Evolutionary conservation across 1,140 invertebrate species (phyloP), one percentile per base, ranked within the genome.

Genomic region (Pseudobourletiella spinata): DNA sequence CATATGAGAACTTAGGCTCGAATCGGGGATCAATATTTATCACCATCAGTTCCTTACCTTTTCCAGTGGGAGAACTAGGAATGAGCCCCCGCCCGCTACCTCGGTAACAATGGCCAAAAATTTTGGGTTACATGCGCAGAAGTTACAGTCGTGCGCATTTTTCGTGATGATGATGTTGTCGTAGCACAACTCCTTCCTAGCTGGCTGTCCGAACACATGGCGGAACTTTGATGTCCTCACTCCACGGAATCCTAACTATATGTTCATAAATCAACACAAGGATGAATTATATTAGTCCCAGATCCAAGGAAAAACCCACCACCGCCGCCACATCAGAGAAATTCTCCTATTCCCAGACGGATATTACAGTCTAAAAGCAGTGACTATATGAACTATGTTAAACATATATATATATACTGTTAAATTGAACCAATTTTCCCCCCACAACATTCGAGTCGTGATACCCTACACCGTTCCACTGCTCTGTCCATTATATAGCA

Each of bases 71-170:
- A 96, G 75, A 2, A 97, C 91, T 0, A 95, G 77, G 76, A 97
- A 98, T 20, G 92, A 87, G 2, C 91, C 91, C 1, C 94, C 94
- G 3, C 93, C 93, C 15, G 90, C 90, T 16, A 93, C 89, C 78
- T 96, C 92, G 1, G 91, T 94, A 35, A 95, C 91, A 58, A 96
- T 59, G 18, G 92, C 93, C 52, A 96, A 79, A 77, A 93, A 96
- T 77, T 95, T 95, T 0, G 92, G 90, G 78, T 96, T 97, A 43
- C 91, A 90, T 2, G 87, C 87, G 74, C 90, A 94, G 75, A 92
- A 94, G 71, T 89, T 86, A 35, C 89, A 90, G 72, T 96, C 93
- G 77, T 91, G 89, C 15, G 89, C 87, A 74, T 88, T 92, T 74
- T 89, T 86, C 1, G 92, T 95, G 60, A 96, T 91, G 72, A 89